Base-by-base conservation (phyloP, 2,888 invertebrate genomes). In the Euclidia mi region DNA sequence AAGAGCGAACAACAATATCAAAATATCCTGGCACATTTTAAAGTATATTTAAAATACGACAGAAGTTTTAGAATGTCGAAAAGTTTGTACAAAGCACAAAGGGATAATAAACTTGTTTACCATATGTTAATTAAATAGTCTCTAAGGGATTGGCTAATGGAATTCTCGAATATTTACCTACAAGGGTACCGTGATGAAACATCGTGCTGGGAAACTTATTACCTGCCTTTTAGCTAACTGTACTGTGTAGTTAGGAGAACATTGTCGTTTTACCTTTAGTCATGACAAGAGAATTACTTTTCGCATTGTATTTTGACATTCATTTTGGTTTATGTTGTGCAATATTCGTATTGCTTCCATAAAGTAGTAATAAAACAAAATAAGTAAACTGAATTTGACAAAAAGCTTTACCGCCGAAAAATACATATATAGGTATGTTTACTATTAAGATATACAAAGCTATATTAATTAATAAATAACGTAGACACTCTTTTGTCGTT, bases 101-200 rank as follows among this genome's bases (percentile, higher is more conserved):
- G 85, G 87, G 82, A 87, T 88, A 87, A 86, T 85, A 79, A 85
- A 87, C 79, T 83, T 87, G 85, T 89, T 86, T 87, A 85, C 83
- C 78, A 76, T 83, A 87, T 87, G 89, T 84, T 90, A 90, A 91
- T 91, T 89, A 89, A 89, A 88, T 82, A 85, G 85, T 85, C 87
- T 76, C 84, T 56, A 71, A 81, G 88, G 89, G 82, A 79, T 84
- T 64, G 69, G 75, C 51, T 89, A 88, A 89, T 90, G 87, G 85
- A 84, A 88, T 87, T 72, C 80, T 68, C 76, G 75, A 78, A 77
- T 84, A 81, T 85, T 84, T 87, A 81, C 74, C 62, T 69, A 71
- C 74, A 71, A 53, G 69, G 74, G 77, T 72, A 70, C 44, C 74
- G 76, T 55, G 59, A 67, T 61, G 60, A 50, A 65, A 71, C 68